Evolutionary conservation across 2,113 vertebrate species (phyloP), one percentile per base, ranked within the genome.

Genomic region (Oreochromis niloticus): DNA sequence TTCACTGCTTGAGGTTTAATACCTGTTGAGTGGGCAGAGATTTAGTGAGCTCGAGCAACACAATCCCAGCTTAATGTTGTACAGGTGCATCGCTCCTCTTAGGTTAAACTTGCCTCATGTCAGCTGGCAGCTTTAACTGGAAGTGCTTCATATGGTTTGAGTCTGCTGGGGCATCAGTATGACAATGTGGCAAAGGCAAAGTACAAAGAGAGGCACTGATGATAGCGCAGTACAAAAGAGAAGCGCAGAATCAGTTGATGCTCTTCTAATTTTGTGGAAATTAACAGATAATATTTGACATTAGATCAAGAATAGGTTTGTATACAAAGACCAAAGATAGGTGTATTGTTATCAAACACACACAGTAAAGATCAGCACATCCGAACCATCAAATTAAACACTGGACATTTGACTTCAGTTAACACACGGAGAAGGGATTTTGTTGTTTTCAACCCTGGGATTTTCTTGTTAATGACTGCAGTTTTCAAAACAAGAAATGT

Each of bases 1-100:
- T 88, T 86, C 87, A 9, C 88, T 85, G 89, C 89, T 86, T 41
- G 66, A 73, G 91, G 88, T 93, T 92, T 95, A 92, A 95, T 94
- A 95, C 95, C 91, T 94, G 92, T 95, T 90, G 94, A 95, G 91
- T 90, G 89, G 90, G 94, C 91, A 94, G 85, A 93, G 94, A 94
- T 88, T 95, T 93, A 92, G 87, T 54, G 91, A 93, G 92, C 87
- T 84, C 56, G 78, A 93, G 86, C 19, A 24, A 63, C 30, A 48
- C 80, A 88, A 91, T 94, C 90, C 87, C 82, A 80, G 92, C 36
- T 93, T 93, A 94, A 85, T 90, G 92, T 91, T 92, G 89, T 89
- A 89, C 89, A 91, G 92, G 93, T 94, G 88, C 88, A 63, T 68
- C 80, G 80, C 57, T 87, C 84, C 86, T 75, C 85, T 50, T 84